Conservation (phyloP, 2,888 invertebrate species). For the Opisthograptis luteolata region DNA sequence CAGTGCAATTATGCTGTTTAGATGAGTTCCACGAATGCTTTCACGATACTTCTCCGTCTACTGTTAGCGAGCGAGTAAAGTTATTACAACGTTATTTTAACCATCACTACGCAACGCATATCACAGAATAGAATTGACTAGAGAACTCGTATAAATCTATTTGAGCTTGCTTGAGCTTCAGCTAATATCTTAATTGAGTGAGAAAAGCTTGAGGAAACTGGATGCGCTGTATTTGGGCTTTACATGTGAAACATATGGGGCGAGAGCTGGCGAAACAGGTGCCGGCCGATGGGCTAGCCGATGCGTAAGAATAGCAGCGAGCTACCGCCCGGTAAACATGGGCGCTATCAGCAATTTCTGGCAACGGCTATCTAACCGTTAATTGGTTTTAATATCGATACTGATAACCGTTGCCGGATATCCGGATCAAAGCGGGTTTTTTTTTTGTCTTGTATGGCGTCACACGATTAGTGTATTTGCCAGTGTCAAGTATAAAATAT, state of each 20-base stretch:
- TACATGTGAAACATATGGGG: conserved; percentile 59
- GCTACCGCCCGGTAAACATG: too few relatives aligned
- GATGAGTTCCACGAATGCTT: conserved; percentile 72
- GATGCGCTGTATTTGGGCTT: conserved; percentile 47
- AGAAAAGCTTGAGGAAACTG: conserved; percentile 34
- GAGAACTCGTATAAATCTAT: conserved; percentile 27
- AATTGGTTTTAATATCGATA: too few relatives aligned
- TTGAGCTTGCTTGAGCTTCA: conserved; percentile 4
- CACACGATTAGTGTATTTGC: too few relatives aligned
- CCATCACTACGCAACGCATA: not conserved
- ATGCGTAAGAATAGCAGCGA: conserved; percentile 56
- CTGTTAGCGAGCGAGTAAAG: conserved; percentile 20
- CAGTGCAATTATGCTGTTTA: conserved; percentile 75
- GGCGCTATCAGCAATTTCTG: too few relatives aligned
- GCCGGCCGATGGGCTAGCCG: conserved; percentile 31
- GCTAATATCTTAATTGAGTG: conserved; percentile 36
- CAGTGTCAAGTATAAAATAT: too few relatives aligned
- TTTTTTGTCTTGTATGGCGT: too few relatives aligned
- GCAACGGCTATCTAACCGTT: too few relatives aligned
- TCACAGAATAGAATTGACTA: too few relatives aligned
- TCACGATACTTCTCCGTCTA: conserved; percentile 49
- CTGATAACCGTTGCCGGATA: too few relatives aligned
- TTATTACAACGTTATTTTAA: conserved; percentile 2
- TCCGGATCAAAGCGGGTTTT: too few relatives aligned
- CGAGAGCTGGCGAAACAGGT: conserved; percentile 59